phyloP scores from a whole-genome alignment of 2,888 invertebrate genomes.

The Eupithecia inturbata region DNA sequence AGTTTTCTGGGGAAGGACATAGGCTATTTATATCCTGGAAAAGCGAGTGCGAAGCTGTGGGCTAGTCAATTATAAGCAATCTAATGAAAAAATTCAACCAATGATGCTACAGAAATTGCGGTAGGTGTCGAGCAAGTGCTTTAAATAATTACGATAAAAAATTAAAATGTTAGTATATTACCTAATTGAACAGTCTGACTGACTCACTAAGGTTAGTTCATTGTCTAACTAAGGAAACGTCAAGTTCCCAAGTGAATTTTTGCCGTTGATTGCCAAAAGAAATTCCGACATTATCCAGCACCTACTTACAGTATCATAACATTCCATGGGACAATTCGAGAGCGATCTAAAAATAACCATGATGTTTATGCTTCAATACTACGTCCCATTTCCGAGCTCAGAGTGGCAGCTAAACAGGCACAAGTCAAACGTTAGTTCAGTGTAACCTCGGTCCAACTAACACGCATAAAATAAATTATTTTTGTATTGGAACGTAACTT shows the following conservation, averaged over 20 bases:
- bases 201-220: background rate
- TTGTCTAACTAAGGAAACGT: background rate
- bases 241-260: background rate
- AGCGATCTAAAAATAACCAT: slow-evolving; percentile 69
- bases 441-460: slow-evolving; percentile 56
- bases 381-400: slow-evolving; percentile 58
- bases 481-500: slow-evolving; percentile 52
- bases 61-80: background rate
- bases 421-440: slow-evolving; percentile 58
- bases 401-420: slow-evolving; percentile 60
- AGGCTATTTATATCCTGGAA: no score
- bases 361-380: slow-evolving; percentile 61
- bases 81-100: background rate
- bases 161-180: no score
- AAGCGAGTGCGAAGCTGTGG: no score
- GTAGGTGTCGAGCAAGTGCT: background rate
- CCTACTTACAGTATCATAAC: slow-evolving; percentile 45
- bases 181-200: background rate
- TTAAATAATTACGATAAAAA: background rate
- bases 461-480: slow-evolving; percentile 56
- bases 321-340: slow-evolving; percentile 56
- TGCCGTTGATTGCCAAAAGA: slow-evolving; percentile 11
- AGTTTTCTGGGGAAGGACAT: no score
- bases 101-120: background rate
- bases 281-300: slow-evolving; percentile 19